phyloP scores from a whole-genome alignment of 2,888 invertebrate species.

The Cremastinae sp. region DNA sequence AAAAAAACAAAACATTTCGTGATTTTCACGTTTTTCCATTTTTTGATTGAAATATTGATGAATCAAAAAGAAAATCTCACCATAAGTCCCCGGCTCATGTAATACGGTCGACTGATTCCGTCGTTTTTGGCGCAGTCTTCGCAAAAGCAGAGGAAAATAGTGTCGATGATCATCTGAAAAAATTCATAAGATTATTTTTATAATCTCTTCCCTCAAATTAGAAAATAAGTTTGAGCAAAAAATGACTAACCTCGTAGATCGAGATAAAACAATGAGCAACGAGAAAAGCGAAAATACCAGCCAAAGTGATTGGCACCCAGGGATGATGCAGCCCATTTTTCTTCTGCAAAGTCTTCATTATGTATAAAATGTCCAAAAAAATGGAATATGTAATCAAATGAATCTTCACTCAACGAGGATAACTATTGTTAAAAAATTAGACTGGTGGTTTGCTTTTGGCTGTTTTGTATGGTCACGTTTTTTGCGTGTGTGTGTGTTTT shows the following conservation, averaged over 20 bases:
- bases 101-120: conserved; percentile 84
- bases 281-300: conserved; percentile 85
- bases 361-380: no score
- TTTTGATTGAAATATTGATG: neutral
- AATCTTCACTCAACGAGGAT: no score
- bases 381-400: no score
- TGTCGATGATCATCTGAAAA: conserved; percentile 86
- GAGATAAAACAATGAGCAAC: conserved; percentile 88
- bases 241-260: conserved; percentile 85
- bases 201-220: no score
- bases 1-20: neutral
- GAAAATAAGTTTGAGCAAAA: conserved; percentile 13
- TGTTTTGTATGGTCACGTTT: no score
- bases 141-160: conserved; percentile 86
- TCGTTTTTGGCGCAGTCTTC: conserved; percentile 86
- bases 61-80: conserved; percentile 69
- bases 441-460: no score
- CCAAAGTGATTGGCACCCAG: conserved; percentile 85
- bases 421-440: no score
- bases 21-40: neutral
- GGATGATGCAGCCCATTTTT: conserved; percentile 83
- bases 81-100: conserved; percentile 86
- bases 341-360: conserved; percentile 77
- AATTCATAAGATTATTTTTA: conserved; percentile 1
- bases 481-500: no score